A percentile compares a stretch with the other conserved stretches of the same genome.
Conservation (phyloP, 2,797 vertebrate species). For the Buphagus erythrorhynchus region DNA sequence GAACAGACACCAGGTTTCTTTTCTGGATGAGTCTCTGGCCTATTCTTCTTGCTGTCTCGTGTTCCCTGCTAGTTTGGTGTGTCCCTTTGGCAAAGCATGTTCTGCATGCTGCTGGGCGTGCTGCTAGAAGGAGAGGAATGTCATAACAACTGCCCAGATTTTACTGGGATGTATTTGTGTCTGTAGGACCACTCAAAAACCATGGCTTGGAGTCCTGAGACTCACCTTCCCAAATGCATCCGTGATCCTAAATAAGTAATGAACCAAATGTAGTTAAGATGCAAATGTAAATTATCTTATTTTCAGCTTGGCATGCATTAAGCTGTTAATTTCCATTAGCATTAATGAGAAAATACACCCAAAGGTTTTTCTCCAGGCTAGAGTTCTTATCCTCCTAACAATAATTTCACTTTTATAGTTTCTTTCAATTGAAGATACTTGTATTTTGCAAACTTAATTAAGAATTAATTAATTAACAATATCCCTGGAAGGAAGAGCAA, state of each 20-base stretch:
- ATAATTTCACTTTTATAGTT: slow-evolving; percentile 14
- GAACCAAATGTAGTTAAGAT: slow-evolving; percentile 11
- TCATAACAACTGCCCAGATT: background rate
- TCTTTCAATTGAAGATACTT: slow-evolving; percentile 36
- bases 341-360: slow-evolving; percentile 44
- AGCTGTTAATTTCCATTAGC: slow-evolving; percentile 47
- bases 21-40: background rate
- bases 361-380: slow-evolving; percentile 34
- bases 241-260: slow-evolving; percentile 13
- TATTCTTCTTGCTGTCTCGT: background rate
- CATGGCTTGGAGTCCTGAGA: background rate
- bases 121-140: background rate
- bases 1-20: background rate
- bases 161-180: background rate
- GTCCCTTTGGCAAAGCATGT: background rate
- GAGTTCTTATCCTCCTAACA: slow-evolving; percentile 23
- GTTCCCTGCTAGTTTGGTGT: background rate
- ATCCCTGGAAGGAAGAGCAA: background rate
- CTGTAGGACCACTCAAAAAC: background rate
- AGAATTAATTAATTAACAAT: slow-evolving; percentile 42
- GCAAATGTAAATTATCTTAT: slow-evolving; percentile 32
- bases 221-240: background rate
- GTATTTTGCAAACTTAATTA: slow-evolving; percentile 63
- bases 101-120: rapidly evolving
- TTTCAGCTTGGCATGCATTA: slow-evolving; percentile 40